phyloP scores from a whole-genome alignment of 2,888 invertebrate species.

The Masnerella sp. region DNA sequence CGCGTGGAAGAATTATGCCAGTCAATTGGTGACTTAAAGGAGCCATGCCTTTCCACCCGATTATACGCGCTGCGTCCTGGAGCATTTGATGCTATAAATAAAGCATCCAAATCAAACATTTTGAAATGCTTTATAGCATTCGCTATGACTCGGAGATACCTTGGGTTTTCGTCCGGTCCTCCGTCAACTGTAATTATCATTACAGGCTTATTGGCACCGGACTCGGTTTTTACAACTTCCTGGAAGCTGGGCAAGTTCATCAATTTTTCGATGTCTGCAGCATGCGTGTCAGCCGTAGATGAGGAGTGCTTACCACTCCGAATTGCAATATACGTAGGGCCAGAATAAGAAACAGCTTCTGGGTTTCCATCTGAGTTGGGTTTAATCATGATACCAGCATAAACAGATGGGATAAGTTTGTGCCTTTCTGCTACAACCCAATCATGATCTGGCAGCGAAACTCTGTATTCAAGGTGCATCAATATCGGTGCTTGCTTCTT shows the following conservation, averaged over 20 bases:
- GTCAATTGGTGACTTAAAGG: slow-evolving; percentile 61
- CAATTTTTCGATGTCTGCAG: slow-evolving; percentile 29
- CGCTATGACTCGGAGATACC: slow-evolving; percentile 28
- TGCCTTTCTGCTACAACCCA: slow-evolving; percentile 68
- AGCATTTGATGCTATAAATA: slow-evolving; percentile 66
- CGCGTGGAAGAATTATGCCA: slow-evolving; percentile 66
- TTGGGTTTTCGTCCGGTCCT: slow-evolving; percentile 49
- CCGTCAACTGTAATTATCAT: slow-evolving; percentile 66
- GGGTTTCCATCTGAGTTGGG: slow-evolving; percentile 62
- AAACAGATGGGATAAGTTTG: slow-evolving; percentile 71
- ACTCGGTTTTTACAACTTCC: background rate
- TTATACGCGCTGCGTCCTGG: slow-evolving; percentile 68
- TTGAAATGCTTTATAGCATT: slow-evolving; percentile 23
- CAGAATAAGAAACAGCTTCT: slow-evolving; percentile 72
- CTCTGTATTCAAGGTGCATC: slow-evolving; percentile 67
- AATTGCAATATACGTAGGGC: slow-evolving; percentile 74
- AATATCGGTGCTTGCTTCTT: slow-evolving; percentile 72
- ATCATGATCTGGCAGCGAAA: slow-evolving; percentile 68
- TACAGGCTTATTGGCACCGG: slow-evolving; percentile 64
- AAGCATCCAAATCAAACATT: slow-evolving; percentile 63
- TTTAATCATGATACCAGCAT: slow-evolving; percentile 66
- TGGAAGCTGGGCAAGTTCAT: slow-evolving; percentile 62
- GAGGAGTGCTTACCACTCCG: slow-evolving; percentile 66
- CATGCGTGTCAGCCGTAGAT: slow-evolving; percentile 66
- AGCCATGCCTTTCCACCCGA: too few species aligned